Base-by-base conservation (phyloP, 2,888 invertebrate species). In the Pachliopta kotzebuea region DNA sequence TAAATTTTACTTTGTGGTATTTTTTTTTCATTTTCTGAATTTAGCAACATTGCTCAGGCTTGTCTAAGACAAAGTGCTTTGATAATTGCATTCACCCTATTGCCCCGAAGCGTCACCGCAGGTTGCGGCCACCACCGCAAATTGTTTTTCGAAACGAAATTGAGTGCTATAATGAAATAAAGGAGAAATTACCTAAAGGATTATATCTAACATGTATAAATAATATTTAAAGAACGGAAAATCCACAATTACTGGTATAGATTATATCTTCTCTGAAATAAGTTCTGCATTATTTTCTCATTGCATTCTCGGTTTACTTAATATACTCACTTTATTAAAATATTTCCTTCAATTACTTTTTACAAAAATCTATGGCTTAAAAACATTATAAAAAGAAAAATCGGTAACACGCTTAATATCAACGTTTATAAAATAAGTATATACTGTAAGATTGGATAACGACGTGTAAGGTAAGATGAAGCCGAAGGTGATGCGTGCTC, bases 31-130 rank as follows among this genome's bases (percentile, higher is more conserved):
- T 49, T 59, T 42, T 14, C 4, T 37, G 45, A 61, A 61, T 61
- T 58, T 58, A 65, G 62, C 49, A 31, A 49, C 24, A 59, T 62
- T 62, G 58, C 55, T n/a, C 21, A 37, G 49, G 21, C 31, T 49
- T 29, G 45, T 55, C 29, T 62, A 65, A 62, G 54, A 62, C 65
- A 79, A 80, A 87, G 86, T 86, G 85, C 79, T 79, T 64, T 67
- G 73, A 76, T 87, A 87, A 88, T 87, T 86, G 80, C 79, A 81
- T 87, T 85, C 74, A 68, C 69, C 67, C 71, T 45, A 66, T 65
- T 67, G 68, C 70, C 65, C n/a, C 68, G 60, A 58, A 70, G 69
- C 63, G 68, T 60, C 72, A 69, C 73, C 71, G 68, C 73, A 70
- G 69, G 67, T 59, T 66, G 63, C 70, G 66, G 67, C 68, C 58